Evolutionary conservation across 2,888 invertebrate genomes (phyloP), one percentile per base, ranked within the genome.

Genomic region (Daptonema setosum): DNA sequence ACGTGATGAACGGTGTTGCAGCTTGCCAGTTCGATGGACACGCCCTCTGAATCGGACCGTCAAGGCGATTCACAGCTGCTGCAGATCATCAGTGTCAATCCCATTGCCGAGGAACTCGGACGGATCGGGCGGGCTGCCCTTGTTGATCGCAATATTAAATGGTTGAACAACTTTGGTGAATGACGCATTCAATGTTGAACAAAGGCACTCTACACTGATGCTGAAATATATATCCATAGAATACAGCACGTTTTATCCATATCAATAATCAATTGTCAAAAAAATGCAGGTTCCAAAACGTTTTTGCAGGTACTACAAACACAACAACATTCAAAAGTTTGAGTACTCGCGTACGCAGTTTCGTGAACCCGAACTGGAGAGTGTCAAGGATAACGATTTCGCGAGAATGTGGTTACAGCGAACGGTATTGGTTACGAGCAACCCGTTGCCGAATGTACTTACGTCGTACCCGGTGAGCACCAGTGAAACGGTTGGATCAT

Each of bases 41-140:
- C 20, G 22, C 52, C 52, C 14, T 2, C 17, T 2, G 30, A 5
- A 2, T 29, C 45, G 0, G 87, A 87, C 17, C 79, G 87, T 59
- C 79, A 79, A 24, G 51, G 59, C 61, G 54, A 56, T 5, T 20
- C 17, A 26, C 64, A 71, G 69, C 62, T 80, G 70, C 75, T 91
- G 52, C 90, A 88, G 76, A 86, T 91, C 59, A 88, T 87, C 71
- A 84, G 84, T 62, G 87, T 91, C 2, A 83, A 85, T 59, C 87
- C 91, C 0, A 78, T 88, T 11, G 83, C 87, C 82, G 25, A 64
- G 79, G 80, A 63, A 78, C 82, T 59, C 79, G 87, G 59, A 80
- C 81, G 11, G 83, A 83, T 28, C 85, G 85, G 70, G 35, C 80
- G 81, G 5, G 79, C 87, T 17, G n/a, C n/a, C n/a, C n/a, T n/a